Base-by-base conservation (phyloP, 2,113 vertebrate species). In the Pachycephala philippinensis region DNA sequence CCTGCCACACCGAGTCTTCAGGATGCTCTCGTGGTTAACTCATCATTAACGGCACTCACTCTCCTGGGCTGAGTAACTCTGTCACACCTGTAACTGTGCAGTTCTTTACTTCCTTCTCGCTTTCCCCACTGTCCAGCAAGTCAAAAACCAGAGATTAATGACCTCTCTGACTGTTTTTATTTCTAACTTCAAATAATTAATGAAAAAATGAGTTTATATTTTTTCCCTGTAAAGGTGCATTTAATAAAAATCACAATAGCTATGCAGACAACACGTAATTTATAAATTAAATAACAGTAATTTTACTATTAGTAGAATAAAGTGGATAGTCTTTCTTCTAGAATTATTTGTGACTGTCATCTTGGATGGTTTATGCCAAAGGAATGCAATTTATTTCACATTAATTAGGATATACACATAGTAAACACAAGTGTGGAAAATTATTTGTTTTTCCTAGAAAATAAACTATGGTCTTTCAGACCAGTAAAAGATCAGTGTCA, bases 1-100 rank as follows among this genome's bases (percentile, higher is more conserved):
- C n/a, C n/a, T n/a, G n/a, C n/a, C n/a, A n/a, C n/a, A 7, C n/a
- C 2, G 2, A 39, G 63, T 16, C 11, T 61, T 59, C 1, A 14
- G 40, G 54, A 33, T 39, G 23, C 23, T 63, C 3, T 2, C 27
- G 66, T 18, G 60, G 6, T 44, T 78, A 10, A 24, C 49, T 59
- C 0, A 0, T 35, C 39, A 30, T 15, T 27, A 26, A 39, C 7
- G 23, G n/a, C 42, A 11, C 31, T 64, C 13, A 0, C 26, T 74
- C 47, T 69, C 57, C 57, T 45, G 26, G 35, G 15, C 56, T 63
- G 33, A n/a, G 37, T 4, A 35, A 37, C 50, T 52, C 7, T 33
- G 19, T 23, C 7, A 19, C 37, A 35, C n/a, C 26, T 69, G 4
- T 2, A n/a, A 13, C 56, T 56, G 10, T 50, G 22, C 13, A 52